phyloP scores from a whole-genome alignment of 2,888 invertebrate species.

The Drosophila atripex region DNA sequence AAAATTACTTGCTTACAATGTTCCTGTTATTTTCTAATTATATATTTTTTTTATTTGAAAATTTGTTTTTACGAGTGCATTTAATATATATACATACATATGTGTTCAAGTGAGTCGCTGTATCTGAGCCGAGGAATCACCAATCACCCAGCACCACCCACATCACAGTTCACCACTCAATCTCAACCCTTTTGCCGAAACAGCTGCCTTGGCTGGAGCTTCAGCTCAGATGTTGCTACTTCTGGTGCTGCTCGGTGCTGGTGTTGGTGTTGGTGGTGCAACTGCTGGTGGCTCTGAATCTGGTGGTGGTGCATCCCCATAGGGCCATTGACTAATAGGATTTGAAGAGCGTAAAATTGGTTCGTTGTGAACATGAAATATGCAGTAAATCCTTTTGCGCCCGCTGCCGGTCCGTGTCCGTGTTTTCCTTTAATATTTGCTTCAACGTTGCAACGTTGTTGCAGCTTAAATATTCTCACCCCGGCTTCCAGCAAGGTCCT shows the following conservation, averaged over 20 bases:
- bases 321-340: constrained; percentile 84
- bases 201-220: constrained; percentile 67
- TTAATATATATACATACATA: background rate
- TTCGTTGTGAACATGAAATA: constrained; percentile 84
- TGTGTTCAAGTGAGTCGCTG: constrained; percentile 69
- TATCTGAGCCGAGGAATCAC: constrained; percentile 64
- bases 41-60: background rate
- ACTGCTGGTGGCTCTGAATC: constrained; percentile 20
- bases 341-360: constrained; percentile 85
- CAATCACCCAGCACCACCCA: constrained; percentile 31
- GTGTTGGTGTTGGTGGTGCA: constrained; percentile 18
- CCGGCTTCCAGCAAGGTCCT: constrained; percentile 49
- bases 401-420: constrained; percentile 49
- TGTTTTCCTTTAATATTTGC: constrained; percentile 78
- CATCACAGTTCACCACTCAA: constrained; percentile 3
- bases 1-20: background rate
- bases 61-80: background rate
- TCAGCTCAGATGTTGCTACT: constrained; percentile 19
- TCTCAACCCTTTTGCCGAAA: constrained; percentile 69
- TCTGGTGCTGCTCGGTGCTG: constrained; percentile 33
- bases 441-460: constrained; percentile 68
- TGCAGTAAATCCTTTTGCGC: constrained; percentile 84
- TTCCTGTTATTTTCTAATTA: background rate
- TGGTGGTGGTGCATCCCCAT: constrained; percentile 70
- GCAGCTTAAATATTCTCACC: constrained; percentile 76